phyloP scores from a whole-genome alignment of 2,113 vertebrate species.

The Thryonomys swinderianus region DNA sequence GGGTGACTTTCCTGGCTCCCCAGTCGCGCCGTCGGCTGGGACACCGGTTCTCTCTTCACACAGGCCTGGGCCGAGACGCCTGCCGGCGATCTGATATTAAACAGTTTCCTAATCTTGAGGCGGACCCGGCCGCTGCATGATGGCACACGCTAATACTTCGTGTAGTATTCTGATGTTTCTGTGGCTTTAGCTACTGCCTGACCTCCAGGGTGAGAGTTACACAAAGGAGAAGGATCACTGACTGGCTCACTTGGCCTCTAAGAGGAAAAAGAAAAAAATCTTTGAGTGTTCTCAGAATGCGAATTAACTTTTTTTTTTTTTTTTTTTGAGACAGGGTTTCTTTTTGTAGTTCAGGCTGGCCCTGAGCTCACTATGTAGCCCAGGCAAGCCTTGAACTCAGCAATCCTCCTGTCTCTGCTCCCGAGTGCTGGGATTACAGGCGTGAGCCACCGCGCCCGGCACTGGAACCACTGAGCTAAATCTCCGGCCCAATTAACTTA shows the following conservation, averaged over 20 bases:
- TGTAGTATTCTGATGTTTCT: conserved; percentile 26
- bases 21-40: not conserved
- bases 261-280: not conserved
- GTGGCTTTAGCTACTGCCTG: conserved; percentile 39
- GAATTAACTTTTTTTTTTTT: not conserved
- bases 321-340: too few species aligned
- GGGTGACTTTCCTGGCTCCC: not conserved
- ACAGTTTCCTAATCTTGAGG: conserved; percentile 42
- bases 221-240: not conserved
- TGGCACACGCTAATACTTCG: conserved; percentile 50
- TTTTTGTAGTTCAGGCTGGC: too few species aligned
- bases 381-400: too few species aligned
- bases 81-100: not conserved
- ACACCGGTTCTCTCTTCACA: not conserved
- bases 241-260: not conserved
- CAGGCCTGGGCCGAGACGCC: conserved; percentile 42
- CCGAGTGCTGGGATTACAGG: too few species aligned
- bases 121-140: conserved; percentile 42
- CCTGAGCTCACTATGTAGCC: too few species aligned
- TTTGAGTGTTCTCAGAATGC: not conserved
- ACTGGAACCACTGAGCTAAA: too few species aligned
- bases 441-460: too few species aligned
- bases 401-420: too few species aligned
- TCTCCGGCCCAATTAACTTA: too few species aligned
- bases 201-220: conserved; percentile 21